Evolutionary conservation across 2,888 invertebrate species (phyloP).

Genomic region (Lingula anatina): DNA sequence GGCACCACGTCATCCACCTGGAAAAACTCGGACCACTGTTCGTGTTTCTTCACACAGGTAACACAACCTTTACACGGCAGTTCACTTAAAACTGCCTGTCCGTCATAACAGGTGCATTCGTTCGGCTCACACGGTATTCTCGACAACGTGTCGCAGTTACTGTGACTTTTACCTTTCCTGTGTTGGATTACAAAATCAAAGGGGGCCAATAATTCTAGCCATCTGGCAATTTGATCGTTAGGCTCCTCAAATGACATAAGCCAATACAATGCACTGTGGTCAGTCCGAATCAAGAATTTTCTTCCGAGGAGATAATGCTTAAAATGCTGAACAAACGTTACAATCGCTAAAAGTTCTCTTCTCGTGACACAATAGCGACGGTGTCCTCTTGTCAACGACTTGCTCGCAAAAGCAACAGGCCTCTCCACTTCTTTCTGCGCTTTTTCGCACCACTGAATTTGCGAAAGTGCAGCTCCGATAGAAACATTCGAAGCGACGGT

Average conservation of each 20-base stretch:
- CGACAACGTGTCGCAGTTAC: conserved; percentile 10
- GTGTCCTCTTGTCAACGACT: conserved; percentile 9
- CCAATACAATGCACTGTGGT: conserved; percentile 9
- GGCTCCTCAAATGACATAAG: conserved; percentile 9
- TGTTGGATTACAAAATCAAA: conserved; percentile 11
- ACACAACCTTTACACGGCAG: conserved; percentile 11
- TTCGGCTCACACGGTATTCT: conserved; percentile 11
- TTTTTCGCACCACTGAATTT: conserved; percentile 9
- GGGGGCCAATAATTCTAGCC: conserved; percentile 9
- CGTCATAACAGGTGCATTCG: conserved; percentile 10
- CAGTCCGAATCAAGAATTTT: conserved; percentile 6
- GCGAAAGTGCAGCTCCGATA: conserved; percentile 11
- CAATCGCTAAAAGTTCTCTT: conserved; percentile 10
- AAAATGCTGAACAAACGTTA: conserved; percentile 12
- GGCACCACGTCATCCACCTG: background rate
- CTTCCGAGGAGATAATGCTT: conserved; percentile 9
- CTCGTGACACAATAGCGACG: conserved; percentile 12
- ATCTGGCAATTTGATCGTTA: conserved; percentile 9
- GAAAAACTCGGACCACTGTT: conserved; percentile 5
- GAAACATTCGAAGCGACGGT: conserved; percentile 10
- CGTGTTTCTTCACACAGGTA: conserved; percentile 8
- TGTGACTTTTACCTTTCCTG: conserved; percentile 10
- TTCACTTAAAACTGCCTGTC: conserved; percentile 5
- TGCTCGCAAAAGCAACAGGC: conserved; percentile 11
- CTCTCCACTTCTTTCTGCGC: conserved; percentile 7